Percentiles rank a stretch among this genome's conserved stretches.
Conservation (phyloP, 2,888 invertebrate species). For the Cheiracanthium punctorium region DNA sequence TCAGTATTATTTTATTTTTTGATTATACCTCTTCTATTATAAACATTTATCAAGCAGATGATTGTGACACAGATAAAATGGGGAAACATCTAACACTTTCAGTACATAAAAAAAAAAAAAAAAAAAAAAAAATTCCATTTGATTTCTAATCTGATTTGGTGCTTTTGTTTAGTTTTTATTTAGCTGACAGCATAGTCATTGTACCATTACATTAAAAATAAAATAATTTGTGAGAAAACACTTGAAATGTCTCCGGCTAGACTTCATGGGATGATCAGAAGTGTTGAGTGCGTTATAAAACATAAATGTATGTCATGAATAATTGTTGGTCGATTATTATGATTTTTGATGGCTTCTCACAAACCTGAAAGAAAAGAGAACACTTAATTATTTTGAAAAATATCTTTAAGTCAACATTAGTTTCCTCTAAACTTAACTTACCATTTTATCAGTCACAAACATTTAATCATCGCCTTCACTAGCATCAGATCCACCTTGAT, state of each 20-base stretch:
- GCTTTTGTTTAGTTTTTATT: conserved; percentile 7
- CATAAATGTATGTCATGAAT: conserved; percentile 4
- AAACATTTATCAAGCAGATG: not conserved
- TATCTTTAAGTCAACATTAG: too few species aligned
- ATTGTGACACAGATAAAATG: too few species aligned
- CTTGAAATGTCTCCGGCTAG: not conserved
- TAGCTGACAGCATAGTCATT: not conserved
- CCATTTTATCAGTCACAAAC: conserved; percentile 49
- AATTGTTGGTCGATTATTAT: not conserved
- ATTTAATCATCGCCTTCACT: conserved; percentile 63
- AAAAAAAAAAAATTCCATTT: too few species aligned
- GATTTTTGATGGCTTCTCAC: conserved; percentile 10
- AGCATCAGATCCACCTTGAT: conserved; percentile 54
- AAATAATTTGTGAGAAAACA: conserved; percentile 17
- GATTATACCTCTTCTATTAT: not conserved
- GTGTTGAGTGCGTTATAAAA: not conserved
- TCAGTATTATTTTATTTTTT: not conserved
- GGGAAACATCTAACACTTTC: not conserved
- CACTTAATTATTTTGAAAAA: too few species aligned
- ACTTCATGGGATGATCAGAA: conserved; percentile 2
- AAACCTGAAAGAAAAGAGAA: not conserved
- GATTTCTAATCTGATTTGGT: not conserved
- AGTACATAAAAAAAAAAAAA: too few species aligned
- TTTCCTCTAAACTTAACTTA: too few species aligned
- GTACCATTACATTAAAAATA: conserved; percentile 1